Evolutionary conservation across 2,113 vertebrate genomes (phyloP).

Genomic region (Caracal caracal): DNA sequence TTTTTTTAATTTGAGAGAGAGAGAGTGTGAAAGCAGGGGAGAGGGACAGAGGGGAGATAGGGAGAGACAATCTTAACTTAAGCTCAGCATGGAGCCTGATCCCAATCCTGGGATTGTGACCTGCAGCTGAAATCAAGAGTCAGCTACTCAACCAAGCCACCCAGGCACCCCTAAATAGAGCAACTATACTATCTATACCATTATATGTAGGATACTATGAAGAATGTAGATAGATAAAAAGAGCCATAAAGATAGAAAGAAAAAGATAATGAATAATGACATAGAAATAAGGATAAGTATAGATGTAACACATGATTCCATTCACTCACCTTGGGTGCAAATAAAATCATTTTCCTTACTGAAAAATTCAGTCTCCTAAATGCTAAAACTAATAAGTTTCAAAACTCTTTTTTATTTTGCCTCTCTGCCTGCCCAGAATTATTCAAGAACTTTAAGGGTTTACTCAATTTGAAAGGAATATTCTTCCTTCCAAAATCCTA

Average conservation of each 20-base stretch:
- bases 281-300: background rate
- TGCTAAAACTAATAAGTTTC: background rate
- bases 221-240: background rate
- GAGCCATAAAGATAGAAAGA: background rate
- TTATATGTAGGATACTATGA: background rate
- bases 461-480: background rate
- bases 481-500: background rate
- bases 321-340: background rate
- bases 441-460: background rate
- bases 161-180: too few relatives aligned
- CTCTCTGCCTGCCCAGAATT: background rate
- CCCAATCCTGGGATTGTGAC: too few relatives aligned
- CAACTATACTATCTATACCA: background rate
- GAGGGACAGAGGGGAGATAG: too few relatives aligned
- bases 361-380: background rate
- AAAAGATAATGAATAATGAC: background rate
- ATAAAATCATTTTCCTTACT: background rate
- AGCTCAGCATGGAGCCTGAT: too few relatives aligned
- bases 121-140: too few relatives aligned
- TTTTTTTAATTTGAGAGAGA: too few relatives aligned
- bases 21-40: too few relatives aligned
- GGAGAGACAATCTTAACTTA: too few relatives aligned
- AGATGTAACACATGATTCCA: background rate
- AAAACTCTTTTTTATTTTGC: background rate
- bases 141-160: too few relatives aligned